Conservation (phyloP, 2,888 invertebrate genomes). For the Thecophora atra region DNA sequence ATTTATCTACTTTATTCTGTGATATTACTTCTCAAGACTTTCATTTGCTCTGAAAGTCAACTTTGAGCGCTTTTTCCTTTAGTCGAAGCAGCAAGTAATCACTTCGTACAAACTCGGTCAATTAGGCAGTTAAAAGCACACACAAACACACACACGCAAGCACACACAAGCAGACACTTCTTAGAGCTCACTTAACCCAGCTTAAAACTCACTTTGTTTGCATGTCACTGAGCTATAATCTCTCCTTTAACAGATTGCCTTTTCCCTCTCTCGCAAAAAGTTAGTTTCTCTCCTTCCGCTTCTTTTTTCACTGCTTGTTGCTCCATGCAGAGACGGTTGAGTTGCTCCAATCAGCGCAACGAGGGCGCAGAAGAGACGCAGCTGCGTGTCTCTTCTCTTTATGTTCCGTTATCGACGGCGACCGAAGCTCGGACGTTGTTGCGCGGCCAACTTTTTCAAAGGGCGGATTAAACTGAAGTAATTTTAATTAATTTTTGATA, state of each 20-base stretch:
- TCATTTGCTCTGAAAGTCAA: no score
- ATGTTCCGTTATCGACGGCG: neutral
- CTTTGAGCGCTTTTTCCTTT: neutral
- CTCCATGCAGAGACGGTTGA: neutral
- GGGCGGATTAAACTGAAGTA: no score
- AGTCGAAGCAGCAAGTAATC: neutral
- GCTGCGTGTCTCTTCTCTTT: neutral
- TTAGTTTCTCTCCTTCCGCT: neutral
- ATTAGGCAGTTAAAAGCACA: neutral
- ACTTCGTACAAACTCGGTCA: constrained; percentile 4
- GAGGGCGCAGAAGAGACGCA: neutral
- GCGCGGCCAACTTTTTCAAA: no score
- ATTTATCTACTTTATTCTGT: no score
- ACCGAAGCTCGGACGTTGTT: neutral
- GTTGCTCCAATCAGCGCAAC: neutral
- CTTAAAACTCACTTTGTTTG: constrained; percentile 4
- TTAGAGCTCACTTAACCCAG: neutral
- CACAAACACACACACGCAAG: constrained; percentile 14
- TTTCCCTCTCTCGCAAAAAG: constrained; percentile 19
- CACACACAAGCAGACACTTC: neutral
- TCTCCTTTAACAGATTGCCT: constrained; percentile 22
- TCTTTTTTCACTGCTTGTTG: neutral
- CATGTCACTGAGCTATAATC: constrained; percentile 24
- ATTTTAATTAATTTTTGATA: no score
- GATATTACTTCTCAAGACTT: no score